Conservation (phyloP, 2,113 vertebrate species). For the Ptyas mucosa region DNA sequence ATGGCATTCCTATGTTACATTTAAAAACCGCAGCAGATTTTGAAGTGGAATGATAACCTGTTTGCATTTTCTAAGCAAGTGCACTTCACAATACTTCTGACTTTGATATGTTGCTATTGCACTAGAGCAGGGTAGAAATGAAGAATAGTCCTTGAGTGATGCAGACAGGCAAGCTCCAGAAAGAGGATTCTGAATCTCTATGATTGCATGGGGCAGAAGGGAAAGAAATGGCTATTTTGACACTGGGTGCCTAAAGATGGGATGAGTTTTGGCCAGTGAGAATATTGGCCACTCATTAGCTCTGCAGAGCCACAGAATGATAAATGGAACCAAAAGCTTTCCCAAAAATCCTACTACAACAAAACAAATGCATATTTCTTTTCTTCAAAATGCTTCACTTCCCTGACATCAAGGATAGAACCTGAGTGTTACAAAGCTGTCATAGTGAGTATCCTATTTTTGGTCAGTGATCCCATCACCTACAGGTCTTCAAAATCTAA, state of each 20-base stretch:
- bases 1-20: background rate
- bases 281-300: background rate
- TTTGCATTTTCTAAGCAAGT: background rate
- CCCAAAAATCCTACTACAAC: background rate
- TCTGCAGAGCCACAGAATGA: background rate
- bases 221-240: background rate
- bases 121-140: background rate
- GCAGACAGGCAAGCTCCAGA: background rate
- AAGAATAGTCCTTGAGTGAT: background rate
- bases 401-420: background rate
- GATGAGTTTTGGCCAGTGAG: background rate
- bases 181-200: background rate
- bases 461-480: background rate
- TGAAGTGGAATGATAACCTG: background rate
- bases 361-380: background rate
- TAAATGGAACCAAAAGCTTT: background rate
- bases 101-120: background rate
- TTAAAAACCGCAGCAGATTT: background rate
- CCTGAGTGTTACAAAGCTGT: background rate
- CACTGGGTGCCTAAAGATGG: background rate
- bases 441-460: background rate
- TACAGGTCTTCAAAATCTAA: background rate
- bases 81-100: background rate
- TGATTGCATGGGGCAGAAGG: background rate
- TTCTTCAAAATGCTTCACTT: background rate